Evolutionary conservation across 1,140 invertebrate genomes (phyloP).

Genomic region (Cylas formicarius): DNA sequence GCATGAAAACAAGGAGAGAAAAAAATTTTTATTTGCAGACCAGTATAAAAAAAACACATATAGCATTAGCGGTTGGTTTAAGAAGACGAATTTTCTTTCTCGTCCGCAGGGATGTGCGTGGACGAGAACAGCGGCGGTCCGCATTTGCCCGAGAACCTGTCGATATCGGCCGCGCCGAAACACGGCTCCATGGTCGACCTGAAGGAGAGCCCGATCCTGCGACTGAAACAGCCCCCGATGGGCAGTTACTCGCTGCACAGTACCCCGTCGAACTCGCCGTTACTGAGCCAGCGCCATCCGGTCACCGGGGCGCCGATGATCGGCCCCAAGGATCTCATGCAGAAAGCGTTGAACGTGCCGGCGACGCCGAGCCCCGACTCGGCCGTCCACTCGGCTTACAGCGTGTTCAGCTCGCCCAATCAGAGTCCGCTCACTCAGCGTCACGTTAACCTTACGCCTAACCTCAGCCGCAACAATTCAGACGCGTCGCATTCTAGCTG

Average conservation of each 20-base stretch:
- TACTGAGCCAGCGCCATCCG: slow-evolving; percentile 53
- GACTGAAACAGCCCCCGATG: slow-evolving; percentile 39
- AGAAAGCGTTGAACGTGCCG: slow-evolving; percentile 44
- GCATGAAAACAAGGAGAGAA: too few species aligned
- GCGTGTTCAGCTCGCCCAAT: slow-evolving; percentile 71
- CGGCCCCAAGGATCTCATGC: slow-evolving; percentile 50
- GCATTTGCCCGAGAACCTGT: slow-evolving; percentile 37
- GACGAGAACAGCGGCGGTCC: slow-evolving; percentile 18
- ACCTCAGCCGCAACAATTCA: slow-evolving; percentile 81
- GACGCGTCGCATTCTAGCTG: slow-evolving; percentile 77
- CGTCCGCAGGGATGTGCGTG: slow-evolving; percentile 17
- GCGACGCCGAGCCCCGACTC: slow-evolving; percentile 73
- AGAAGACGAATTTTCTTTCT: too few species aligned
- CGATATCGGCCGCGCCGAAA: slow-evolving; percentile 30
- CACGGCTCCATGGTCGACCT: slow-evolving; percentile 24
- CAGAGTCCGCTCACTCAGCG: slow-evolving; percentile 79
- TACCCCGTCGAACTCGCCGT: slow-evolving; percentile 58
- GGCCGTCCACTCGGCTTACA: slow-evolving; percentile 80
- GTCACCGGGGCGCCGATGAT: slow-evolving; percentile 45
- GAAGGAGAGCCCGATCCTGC: slow-evolving; percentile 36
- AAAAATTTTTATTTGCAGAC: too few species aligned
- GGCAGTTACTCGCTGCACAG: slow-evolving; percentile 53
- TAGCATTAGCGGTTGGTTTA: too few species aligned
- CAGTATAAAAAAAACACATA: too few species aligned
- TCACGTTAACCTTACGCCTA: slow-evolving; percentile 68